Evolutionary conservation across 30 jellyfish, hydroid and myxozoan genomes (phyloP), one percentile per base, ranked within the genome.

Genomic region (Pseudorhiza aurosa): DNA sequence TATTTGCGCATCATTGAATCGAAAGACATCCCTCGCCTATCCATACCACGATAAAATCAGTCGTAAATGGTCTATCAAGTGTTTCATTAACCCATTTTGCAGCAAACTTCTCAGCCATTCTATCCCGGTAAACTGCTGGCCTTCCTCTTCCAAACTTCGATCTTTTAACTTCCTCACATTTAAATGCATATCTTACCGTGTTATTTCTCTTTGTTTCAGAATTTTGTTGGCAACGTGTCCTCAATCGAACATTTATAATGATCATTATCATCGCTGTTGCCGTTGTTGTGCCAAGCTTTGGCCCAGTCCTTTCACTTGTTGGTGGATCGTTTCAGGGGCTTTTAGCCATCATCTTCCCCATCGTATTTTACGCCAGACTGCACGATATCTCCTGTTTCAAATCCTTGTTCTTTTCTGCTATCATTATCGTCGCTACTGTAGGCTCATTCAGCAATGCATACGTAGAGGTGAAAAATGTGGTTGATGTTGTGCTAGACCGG

Each of bases 151-250:
- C n/a, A n/a, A n/a, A n/a, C n/a, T n/a, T n/a, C n/a, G n/a, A n/a
- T n/a, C n/a, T n/a, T n/a, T n/a, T n/a, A n/a, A n/a, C n/a, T n/a
- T n/a, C n/a, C n/a, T n/a, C n/a, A n/a, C n/a, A n/a, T n/a, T n/a
- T n/a, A n/a, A n/a, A n/a, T n/a, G n/a, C n/a, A n/a, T n/a, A n/a
- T n/a, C n/a, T n/a, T n/a, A n/a, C n/a, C n/a, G n/a, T n/a, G n/a
- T 67, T 17, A 9, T 39, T 0, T 21, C 12, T 60, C 68, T 30
- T 36, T 21, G 40, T 26, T 59, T 11, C 58, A 94, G 99, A 59
- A 19, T 94, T 94, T 73, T 76, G 97, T 65, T 94, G 99, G 99
- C 99, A 94, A 77, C 88, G 99, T 10, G 68, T 84, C 27, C 95
- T 75, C 44, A 76, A 89, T 28, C 87, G 99, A 2, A 44, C 96